phyloP scores from a whole-genome alignment of 1,140 invertebrate species.

The Capitella teleta region DNA sequence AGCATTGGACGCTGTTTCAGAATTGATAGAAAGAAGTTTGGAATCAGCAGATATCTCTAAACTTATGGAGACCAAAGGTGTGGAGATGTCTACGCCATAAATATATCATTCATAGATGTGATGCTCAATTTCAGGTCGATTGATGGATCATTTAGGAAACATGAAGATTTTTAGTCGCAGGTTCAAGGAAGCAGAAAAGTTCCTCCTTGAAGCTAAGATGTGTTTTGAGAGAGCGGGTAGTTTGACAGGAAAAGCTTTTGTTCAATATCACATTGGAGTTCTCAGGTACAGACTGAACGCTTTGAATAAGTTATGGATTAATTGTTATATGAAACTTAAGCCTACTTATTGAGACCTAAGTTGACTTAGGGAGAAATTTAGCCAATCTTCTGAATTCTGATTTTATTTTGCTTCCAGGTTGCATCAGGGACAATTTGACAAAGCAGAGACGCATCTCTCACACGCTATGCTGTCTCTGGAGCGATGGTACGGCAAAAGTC shows the following conservation, averaged over 20 bases:
- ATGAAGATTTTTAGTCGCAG: conserved; percentile 18
- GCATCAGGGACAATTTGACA: conserved; percentile 18
- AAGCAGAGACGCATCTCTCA: conserved; percentile 21
- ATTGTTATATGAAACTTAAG: too few relatives aligned
- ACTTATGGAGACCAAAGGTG: too few relatives aligned
- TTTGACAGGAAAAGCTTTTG: conserved; percentile 17
- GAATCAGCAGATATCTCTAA: too few relatives aligned
- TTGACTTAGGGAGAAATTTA: too few relatives aligned
- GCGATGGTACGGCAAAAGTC: conserved; percentile 25
- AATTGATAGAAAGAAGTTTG: too few relatives aligned
- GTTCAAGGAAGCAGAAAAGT: conserved; percentile 20
- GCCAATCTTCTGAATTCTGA: too few relatives aligned
- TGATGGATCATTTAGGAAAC: conserved; percentile 21
- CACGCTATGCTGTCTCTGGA: conserved; percentile 21
- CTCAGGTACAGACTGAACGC: conserved; percentile 30
- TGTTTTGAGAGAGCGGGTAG: conserved; percentile 18
- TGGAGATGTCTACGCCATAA: too few relatives aligned
- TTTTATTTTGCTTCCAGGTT: conserved; percentile 19
- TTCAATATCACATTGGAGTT: conserved; percentile 22
- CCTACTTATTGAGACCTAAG: too few relatives aligned
- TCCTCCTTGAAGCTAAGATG: conserved; percentile 21
- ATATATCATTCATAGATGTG: too few relatives aligned
- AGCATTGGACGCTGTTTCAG: conserved; percentile 20
- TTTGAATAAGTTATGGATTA: too few relatives aligned
- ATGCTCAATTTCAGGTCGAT: conserved; percentile 18